phyloP scores from a whole-genome alignment of 2,888 invertebrate genomes.

The Epinotia demarniana region DNA sequence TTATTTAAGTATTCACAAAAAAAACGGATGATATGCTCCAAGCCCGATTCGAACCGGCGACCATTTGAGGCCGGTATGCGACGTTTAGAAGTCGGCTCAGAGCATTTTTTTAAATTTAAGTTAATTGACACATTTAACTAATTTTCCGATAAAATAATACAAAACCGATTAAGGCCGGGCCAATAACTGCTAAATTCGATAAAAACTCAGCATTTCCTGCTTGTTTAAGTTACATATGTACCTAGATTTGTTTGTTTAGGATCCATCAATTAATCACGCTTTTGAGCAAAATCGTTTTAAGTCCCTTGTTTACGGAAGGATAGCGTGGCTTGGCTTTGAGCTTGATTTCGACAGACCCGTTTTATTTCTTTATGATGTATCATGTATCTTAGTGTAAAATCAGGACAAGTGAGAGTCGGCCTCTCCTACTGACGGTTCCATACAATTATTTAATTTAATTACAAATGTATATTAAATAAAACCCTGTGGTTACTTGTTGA shows the following conservation, averaged over 20 bases:
- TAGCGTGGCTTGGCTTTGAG: slow-evolving; percentile 3
- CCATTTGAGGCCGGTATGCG: too few species aligned
- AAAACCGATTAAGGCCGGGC: not conserved
- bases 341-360: slow-evolving; percentile 1
- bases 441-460: too few species aligned
- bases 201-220: not conserved
- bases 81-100: too few species aligned
- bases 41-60: too few species aligned
- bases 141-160: too few species aligned
- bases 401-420: not conserved
- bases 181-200: not conserved
- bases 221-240: slow-evolving; percentile 11
- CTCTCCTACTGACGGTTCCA: too few species aligned
- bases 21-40: too few species aligned
- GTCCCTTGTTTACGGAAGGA: not conserved
- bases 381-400: not conserved
- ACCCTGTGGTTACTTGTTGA: too few species aligned
- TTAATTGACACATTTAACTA: too few species aligned
- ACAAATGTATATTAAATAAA: too few species aligned
- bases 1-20: too few species aligned
- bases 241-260: slow-evolving; percentile 28
- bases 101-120: too few species aligned
- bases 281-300: slow-evolving; percentile 16
- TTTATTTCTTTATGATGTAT: not conserved
- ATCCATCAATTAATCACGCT: slow-evolving; percentile 24